These are phyloP conservation scores for Drosophila lacteicornis DNA, from an alignment of 1,140 invertebrate species.

Conservation along the genomic window DNA sequence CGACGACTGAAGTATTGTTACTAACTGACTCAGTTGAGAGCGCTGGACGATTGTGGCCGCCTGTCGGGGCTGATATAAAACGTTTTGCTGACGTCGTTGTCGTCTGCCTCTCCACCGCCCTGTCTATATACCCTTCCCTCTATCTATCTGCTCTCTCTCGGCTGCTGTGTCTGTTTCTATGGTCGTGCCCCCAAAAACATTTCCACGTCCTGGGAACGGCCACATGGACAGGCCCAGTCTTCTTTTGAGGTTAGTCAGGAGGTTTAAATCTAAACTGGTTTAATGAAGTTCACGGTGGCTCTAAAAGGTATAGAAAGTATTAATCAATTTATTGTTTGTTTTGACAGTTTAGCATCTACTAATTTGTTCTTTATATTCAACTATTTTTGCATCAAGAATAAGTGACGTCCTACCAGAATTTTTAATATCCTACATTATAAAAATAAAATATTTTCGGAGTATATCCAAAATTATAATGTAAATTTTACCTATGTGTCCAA, in stretches of 20 bases:
- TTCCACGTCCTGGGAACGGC: constrained; percentile 20
- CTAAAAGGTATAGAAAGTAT: not conserved
- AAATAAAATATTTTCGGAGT: too few relatives aligned
- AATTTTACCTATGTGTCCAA: too few relatives aligned
- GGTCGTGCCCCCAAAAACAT: constrained; percentile 66
- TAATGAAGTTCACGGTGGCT: not conserved
- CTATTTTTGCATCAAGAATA: too few relatives aligned
- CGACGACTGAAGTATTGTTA: constrained; percentile 74
- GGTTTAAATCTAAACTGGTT: not conserved
- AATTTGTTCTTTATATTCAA: not conserved
- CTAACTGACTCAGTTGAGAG: constrained; percentile 51
- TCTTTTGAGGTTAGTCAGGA: not conserved
- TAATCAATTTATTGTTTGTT: constrained; percentile 4
- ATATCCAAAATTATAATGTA: too few relatives aligned
- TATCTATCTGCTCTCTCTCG: constrained; percentile 6
- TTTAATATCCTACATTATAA: too few relatives aligned
- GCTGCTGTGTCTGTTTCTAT: constrained; percentile 37
- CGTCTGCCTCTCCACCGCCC: not conserved
- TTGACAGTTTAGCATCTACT: not conserved
- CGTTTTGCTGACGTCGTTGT: constrained; percentile 43
- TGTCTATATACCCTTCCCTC: constrained; percentile 9
- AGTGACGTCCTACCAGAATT: too few relatives aligned
- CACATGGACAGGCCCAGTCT: constrained; percentile 1
- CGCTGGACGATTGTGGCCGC: constrained; percentile 40
- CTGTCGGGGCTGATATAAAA: constrained; percentile 36